phyloP scores from a whole-genome alignment of 2,797 vertebrate genomes.

The Cossypha polioptera region DNA sequence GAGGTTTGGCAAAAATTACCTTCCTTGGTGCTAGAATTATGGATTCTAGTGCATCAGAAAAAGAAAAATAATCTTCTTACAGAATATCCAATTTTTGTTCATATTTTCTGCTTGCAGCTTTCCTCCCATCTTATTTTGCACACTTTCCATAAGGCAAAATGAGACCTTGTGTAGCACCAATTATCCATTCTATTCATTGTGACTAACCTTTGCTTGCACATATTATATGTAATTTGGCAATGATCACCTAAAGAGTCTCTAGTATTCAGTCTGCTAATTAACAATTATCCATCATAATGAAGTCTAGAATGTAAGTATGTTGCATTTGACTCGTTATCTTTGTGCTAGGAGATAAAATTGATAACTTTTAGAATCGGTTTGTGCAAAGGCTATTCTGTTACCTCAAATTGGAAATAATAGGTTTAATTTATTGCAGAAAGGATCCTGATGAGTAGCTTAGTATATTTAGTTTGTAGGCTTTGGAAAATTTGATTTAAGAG shows the following conservation, averaged over 20 bases:
- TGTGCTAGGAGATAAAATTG: conserved; percentile 13
- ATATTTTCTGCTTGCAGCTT: neutral
- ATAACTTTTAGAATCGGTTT: conserved; percentile 8
- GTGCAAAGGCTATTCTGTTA: neutral
- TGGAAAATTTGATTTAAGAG: neutral
- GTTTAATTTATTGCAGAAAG: conserved; percentile 5
- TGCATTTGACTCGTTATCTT: neutral
- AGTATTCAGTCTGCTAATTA: conserved; percentile 52
- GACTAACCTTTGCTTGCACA: conserved; percentile 55
- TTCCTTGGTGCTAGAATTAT: neutral
- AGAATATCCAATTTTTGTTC: neutral
- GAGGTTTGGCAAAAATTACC: neutral
- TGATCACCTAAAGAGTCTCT: conserved; percentile 35
- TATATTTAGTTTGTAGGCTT: neutral
- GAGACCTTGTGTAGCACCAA: conserved; percentile 27
- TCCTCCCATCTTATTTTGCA: neutral
- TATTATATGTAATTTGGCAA: conserved; percentile 54
- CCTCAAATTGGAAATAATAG: neutral
- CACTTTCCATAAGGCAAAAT: neutral
- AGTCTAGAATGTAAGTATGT: conserved; percentile 32
- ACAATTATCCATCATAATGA: conserved; percentile 58
- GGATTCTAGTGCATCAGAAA: neutral
- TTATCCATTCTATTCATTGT: conserved; percentile 33
- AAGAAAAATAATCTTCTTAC: neutral
- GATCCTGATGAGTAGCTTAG: neutral